Evolutionary conservation across 2,888 invertebrate genomes (phyloP).

Genomic region (Tinea pellionella): DNA sequence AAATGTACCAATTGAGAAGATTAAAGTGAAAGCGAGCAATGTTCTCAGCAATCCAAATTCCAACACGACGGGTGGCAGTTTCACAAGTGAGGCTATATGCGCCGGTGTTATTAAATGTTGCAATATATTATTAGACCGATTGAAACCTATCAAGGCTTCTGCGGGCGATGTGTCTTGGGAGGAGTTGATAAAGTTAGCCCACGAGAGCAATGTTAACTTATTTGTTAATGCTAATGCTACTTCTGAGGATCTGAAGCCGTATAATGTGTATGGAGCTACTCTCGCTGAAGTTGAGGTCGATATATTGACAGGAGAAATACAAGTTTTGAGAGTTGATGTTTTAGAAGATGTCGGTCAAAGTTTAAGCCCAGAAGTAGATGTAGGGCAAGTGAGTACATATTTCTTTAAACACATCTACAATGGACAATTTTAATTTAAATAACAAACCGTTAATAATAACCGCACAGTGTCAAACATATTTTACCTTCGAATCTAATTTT

Average conservation of each 20-base stretch:
- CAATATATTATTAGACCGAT: constrained; percentile 43
- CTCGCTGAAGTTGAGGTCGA: constrained; percentile 79
- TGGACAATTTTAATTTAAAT: too few relatives aligned
- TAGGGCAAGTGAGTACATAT: constrained; percentile 67
- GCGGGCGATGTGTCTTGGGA: constrained; percentile 62
- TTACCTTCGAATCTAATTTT: too few relatives aligned
- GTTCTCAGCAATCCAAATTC: constrained; percentile 73
- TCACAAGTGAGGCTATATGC: constrained; percentile 73
- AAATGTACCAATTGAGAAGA: constrained; percentile 71
- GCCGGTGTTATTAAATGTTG: constrained; percentile 61
- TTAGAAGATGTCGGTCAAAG: constrained; percentile 76
- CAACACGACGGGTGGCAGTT: constrained; percentile 73
- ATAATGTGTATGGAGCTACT: constrained; percentile 65
- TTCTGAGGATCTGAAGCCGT: constrained; percentile 29
- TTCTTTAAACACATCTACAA: neutral
- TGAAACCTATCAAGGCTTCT: constrained; percentile 49
- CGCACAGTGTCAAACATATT: too few relatives aligned
- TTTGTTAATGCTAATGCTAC: constrained; percentile 38
- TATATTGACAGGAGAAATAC: constrained; percentile 77
- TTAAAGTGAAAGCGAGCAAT: constrained; percentile 74
- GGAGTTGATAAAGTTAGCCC: constrained; percentile 56
- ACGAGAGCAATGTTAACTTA: constrained; percentile 40
- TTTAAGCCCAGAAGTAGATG: constrained; percentile 74
- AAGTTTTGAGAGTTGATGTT: constrained; percentile 72
- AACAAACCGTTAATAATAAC: too few relatives aligned